Percentiles rank a stretch among this genome's conserved stretches.
These are phyloP conservation scores for Premnoplex brunnescens DNA, from an alignment of 2,797 vertebrate genomes.

Conservation along the genomic window DNA sequence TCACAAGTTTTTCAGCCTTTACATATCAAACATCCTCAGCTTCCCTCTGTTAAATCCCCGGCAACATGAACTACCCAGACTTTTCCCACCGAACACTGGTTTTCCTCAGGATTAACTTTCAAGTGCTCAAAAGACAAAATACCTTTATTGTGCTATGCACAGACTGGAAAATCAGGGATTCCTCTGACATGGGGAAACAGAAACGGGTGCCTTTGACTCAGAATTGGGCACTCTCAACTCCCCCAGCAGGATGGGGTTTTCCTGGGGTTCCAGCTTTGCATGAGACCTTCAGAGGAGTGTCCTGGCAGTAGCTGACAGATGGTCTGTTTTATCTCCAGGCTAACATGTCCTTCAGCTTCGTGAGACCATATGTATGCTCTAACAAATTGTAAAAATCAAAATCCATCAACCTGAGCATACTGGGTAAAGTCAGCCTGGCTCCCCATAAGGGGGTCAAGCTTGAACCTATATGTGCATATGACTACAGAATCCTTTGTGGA, in stretches of 20 bases:
- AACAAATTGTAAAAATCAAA: not conserved
- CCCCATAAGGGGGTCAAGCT: not conserved
- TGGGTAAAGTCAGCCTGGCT: not conserved
- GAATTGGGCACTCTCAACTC: not conserved
- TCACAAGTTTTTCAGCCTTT: not conserved
- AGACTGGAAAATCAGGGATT: not conserved
- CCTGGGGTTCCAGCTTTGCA: not conserved
- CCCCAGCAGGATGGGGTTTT: not conserved
- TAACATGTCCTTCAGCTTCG: not conserved
- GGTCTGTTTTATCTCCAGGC: not conserved
- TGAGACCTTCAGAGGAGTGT: not conserved
- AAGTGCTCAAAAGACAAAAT: not conserved
- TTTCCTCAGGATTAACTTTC: not conserved
- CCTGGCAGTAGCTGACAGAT: not conserved
- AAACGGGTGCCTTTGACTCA: not conserved
- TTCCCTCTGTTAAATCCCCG: not conserved
- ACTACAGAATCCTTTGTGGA: not conserved
- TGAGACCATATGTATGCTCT: not conserved
- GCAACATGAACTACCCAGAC: not conserved
- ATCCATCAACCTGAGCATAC: accelerated
- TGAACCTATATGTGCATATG: accelerated
- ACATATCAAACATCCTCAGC: not conserved
- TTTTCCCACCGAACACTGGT: not conserved
- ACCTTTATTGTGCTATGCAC: accelerated
- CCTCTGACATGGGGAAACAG: accelerated